These are phyloP conservation scores for Actenoides hombroni DNA, from an alignment of 2,113 vertebrate genomes.

Conservation along the genomic window DNA sequence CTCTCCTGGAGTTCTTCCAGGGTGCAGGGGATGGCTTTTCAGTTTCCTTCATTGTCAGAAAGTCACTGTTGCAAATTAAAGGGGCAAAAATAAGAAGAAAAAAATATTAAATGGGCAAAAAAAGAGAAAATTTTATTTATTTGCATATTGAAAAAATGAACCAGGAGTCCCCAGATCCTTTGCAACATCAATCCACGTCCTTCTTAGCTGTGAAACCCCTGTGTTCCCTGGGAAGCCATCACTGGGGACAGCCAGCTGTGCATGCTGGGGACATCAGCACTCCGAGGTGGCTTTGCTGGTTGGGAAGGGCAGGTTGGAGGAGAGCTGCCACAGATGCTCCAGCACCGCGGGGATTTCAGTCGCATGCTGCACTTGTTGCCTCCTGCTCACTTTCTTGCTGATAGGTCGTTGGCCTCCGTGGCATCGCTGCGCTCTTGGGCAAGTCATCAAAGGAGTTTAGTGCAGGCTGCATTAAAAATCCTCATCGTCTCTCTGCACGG, in stretches of 20 bases:
- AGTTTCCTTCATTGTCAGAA: background rate
- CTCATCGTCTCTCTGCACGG: background rate
- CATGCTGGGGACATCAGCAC: fast-evolving
- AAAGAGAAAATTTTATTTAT: background rate
- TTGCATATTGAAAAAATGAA: background rate
- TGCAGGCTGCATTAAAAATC: background rate
- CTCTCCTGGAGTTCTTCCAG: background rate
- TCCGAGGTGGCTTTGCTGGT: fast-evolving
- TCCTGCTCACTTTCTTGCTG: background rate
- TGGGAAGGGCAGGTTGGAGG: fast-evolving
- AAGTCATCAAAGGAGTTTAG: background rate
- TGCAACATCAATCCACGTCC: background rate
- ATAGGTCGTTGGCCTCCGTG: fast-evolving
- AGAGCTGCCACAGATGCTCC: background rate
- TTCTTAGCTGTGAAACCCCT: background rate
- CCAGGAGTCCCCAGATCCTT: fast-evolving
- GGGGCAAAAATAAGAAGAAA: background rate
- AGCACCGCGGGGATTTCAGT: fast-evolving
- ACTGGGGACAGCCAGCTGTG: background rate
- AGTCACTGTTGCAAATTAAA: background rate
- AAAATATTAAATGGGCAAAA: background rate
- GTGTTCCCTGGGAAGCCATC: fast-evolving
- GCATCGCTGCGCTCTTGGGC: background rate
- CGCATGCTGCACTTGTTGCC: fast-evolving
- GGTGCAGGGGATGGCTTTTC: background rate